Evolutionary conservation across 1,140 invertebrate species (phyloP).

Genomic region (Teleopsis dalmanni): DNA sequence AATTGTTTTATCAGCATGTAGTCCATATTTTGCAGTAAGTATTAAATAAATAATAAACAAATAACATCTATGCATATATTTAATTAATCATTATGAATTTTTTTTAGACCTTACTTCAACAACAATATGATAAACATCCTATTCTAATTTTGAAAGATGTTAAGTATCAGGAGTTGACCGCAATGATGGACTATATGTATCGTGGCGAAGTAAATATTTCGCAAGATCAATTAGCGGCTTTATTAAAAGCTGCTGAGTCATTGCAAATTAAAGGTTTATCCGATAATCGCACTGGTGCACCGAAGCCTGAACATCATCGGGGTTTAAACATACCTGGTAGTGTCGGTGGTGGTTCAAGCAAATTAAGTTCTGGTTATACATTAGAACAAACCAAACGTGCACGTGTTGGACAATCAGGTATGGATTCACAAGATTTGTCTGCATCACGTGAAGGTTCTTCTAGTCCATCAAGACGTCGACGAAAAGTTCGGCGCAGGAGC

Average conservation of each 20-base stretch:
- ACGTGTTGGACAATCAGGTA: slow-evolving; percentile 27
- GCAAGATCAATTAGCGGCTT: slow-evolving; percentile 79
- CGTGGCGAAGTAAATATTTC: slow-evolving; percentile 88
- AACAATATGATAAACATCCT: slow-evolving; percentile 84
- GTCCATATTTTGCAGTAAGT: slow-evolving; percentile 87
- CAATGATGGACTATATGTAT: slow-evolving; percentile 93
- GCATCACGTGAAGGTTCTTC: slow-evolving; percentile 60
- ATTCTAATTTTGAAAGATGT: slow-evolving; percentile 89
- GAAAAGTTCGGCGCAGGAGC: slow-evolving; percentile 59
- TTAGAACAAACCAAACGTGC: slow-evolving; percentile 46
- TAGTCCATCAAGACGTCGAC: slow-evolving; percentile 60
- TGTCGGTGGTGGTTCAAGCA: slow-evolving; percentile 21
- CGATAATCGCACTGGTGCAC: slow-evolving; percentile 54
- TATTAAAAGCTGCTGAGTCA: slow-evolving; percentile 83
- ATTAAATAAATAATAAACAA: no score
- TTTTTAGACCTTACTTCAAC: slow-evolving; percentile 66
- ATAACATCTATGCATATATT: no score
- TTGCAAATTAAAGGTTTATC: slow-evolving; percentile 87
- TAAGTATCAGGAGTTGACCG: slow-evolving; percentile 81
- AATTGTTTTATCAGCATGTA: slow-evolving; percentile 88
- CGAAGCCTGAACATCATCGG: slow-evolving; percentile 28
- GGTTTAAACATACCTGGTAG: slow-evolving; percentile 16
- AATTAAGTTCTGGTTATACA: slow-evolving; percentile 43
- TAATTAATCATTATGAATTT: slow-evolving; percentile 1
- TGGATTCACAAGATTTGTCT: slow-evolving; percentile 34